Percentiles rank a stretch among this genome's conserved stretches.
phyloP scores from a whole-genome alignment of 1,140 invertebrate genomes.

The Drosophila trapezifrons region DNA sequence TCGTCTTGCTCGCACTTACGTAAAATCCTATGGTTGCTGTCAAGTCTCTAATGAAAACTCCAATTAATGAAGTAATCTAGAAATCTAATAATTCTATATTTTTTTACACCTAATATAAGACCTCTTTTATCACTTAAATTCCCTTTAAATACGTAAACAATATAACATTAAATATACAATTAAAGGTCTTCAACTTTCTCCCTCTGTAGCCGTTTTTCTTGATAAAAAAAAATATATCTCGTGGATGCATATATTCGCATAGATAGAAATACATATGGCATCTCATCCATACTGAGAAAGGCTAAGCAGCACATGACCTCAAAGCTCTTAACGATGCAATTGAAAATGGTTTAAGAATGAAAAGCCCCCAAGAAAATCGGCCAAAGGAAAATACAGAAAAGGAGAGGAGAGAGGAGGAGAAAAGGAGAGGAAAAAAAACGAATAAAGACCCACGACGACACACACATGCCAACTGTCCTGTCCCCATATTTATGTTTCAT shows the following conservation, averaged over 20 bases:
- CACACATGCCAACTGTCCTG: conserved; percentile 37
- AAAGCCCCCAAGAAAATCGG: conserved; percentile 17
- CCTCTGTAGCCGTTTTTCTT: too few relatives aligned
- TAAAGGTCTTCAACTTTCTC: too few relatives aligned
- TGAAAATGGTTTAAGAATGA: conserved; percentile 57
- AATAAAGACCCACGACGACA: conserved; percentile 9
- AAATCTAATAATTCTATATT: too few relatives aligned
- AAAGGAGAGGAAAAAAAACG: background rate
- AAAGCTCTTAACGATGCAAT: conserved; percentile 68
- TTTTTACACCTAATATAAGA: too few relatives aligned
- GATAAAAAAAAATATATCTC: background rate
- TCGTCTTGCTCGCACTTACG: too few relatives aligned
- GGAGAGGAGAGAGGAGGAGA: background rate
- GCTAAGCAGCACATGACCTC: conserved; percentile 47
- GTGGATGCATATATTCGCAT: conserved; percentile 4
- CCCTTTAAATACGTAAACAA: too few relatives aligned
- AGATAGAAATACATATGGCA: conserved; percentile 23
- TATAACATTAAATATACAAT: too few relatives aligned
- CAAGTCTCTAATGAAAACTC: too few relatives aligned
- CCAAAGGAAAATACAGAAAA: background rate
- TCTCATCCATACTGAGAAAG: conserved; percentile 17
- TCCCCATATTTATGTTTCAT: conserved; percentile 73
- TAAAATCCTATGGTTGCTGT: too few relatives aligned
- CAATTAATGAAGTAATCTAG: too few relatives aligned
- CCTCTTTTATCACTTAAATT: too few relatives aligned